A percentile compares a stretch with the other conserved stretches of the same genome.
These are phyloP conservation scores for Rhingia rostrata DNA, from an alignment of 2,888 invertebrate genomes.

Conservation along the genomic window DNA sequence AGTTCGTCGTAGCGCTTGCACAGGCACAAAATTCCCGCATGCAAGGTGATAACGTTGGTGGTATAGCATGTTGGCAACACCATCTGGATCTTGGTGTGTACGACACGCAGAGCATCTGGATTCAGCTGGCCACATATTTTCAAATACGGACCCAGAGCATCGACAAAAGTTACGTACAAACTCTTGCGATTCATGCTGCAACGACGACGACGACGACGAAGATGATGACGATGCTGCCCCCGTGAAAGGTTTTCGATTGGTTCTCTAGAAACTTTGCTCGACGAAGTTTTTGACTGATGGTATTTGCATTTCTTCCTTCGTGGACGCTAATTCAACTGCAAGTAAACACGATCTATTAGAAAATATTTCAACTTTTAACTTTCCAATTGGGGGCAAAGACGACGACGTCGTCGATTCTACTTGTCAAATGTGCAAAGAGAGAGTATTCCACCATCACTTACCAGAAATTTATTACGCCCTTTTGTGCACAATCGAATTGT, in stretches of 20 bases:
- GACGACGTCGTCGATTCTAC: conserved; percentile 30
- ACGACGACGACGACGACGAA: neutral
- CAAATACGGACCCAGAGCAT: conserved; percentile 87
- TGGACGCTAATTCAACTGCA: conserved; percentile 57
- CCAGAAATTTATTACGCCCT: conserved; percentile 70
- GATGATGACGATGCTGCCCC: conserved; percentile 4
- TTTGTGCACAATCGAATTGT: conserved; percentile 60
- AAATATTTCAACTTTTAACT: conserved; percentile 26
- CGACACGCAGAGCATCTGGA: conserved; percentile 78
- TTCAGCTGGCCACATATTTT: conserved; percentile 88
- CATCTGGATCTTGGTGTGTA: conserved; percentile 79
- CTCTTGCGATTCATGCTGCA: conserved; percentile 51
- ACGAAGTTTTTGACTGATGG: conserved; percentile 23
- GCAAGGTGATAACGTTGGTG: conserved; percentile 72
- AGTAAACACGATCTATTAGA: neutral
- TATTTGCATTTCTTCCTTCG: conserved; percentile 70
- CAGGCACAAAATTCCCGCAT: conserved; percentile 78
- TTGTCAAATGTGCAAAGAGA: conserved; percentile 48
- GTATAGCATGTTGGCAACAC: conserved; percentile 79
- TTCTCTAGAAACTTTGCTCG: conserved; percentile 46
- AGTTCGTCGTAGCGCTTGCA: conserved; percentile 85
- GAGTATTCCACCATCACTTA: conserved; percentile 52
- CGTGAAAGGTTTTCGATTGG: neutral
- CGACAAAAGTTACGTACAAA: conserved; percentile 87
- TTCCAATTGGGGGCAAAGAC: conserved; percentile 37